These are phyloP conservation scores for Spilogale gracilis DNA, from an alignment of 2,113 vertebrate species.

Conservation along the genomic window DNA sequence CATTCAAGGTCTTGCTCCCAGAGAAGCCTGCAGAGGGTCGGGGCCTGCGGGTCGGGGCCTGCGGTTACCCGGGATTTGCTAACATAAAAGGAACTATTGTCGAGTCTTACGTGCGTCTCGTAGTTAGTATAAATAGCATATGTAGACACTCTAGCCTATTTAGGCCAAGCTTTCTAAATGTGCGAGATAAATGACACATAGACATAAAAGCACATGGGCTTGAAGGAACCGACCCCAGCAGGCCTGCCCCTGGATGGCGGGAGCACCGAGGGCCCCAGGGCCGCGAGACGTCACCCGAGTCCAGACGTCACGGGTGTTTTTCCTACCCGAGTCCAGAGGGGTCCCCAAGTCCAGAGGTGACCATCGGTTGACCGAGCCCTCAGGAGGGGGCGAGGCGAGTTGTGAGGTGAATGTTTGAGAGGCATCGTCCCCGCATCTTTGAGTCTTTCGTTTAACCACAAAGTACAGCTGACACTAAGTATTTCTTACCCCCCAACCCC, in stretches of 20 bases:
- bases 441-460: not conserved
- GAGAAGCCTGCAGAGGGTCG: not conserved
- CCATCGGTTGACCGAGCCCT: rapidly evolving
- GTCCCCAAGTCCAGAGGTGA: not conserved
- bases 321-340: too few species aligned
- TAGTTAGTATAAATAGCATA: not conserved
- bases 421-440: too few species aligned
- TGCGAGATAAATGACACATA: not conserved
- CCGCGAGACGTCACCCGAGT: rapidly evolving
- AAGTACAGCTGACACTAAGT: not conserved
- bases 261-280: too few species aligned
- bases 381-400: not conserved
- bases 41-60: too few species aligned
- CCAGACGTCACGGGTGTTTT: not conserved
- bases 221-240: too few species aligned
- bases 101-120: rapidly evolving
- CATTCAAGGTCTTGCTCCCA: not conserved
- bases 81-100: rapidly evolving
- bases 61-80: too few species aligned
- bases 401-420: not conserved
- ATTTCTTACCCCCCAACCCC: not conserved
- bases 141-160: not conserved
- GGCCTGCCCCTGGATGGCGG: too few species aligned
- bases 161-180: not conserved
- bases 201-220: not conserved